These are phyloP conservation scores for Crocallis elinguaria DNA, from an alignment of 2,888 invertebrate genomes.

Conservation along the genomic window DNA sequence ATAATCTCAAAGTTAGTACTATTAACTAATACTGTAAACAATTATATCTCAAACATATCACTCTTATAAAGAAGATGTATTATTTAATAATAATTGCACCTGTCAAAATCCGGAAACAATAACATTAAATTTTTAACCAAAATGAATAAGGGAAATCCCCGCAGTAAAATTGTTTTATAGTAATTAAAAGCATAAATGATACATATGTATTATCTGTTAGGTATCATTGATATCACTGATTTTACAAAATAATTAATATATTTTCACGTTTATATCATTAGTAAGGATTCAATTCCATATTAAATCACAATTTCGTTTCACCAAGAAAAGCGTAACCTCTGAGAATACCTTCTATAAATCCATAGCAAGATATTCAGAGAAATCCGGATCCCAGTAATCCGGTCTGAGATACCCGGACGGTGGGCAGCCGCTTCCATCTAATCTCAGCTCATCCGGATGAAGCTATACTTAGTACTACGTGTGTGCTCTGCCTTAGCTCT, in stretches of 20 bases:
- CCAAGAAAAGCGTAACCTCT: slow-evolving; percentile 6
- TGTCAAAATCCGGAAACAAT: no score
- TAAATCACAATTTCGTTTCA: not conserved
- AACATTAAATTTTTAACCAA: no score
- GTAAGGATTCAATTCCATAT: not conserved
- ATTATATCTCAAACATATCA: no score
- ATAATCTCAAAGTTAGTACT: no score
- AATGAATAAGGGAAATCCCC: no score
- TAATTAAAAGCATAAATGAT: no score
- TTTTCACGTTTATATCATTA: not conserved
- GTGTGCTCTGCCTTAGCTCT: slow-evolving; percentile 51
- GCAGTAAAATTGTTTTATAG: no score
- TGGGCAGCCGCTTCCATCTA: slow-evolving; percentile 78
- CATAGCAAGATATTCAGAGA: slow-evolving; percentile 75
- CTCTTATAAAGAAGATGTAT: no score
- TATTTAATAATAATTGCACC: no score
- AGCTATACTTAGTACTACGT: slow-evolving; percentile 60
- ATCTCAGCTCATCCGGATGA: slow-evolving; percentile 79
- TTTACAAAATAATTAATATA: not conserved
- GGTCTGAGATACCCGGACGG: slow-evolving; percentile 75
- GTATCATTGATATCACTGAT: no score
- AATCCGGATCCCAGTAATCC: slow-evolving; percentile 81
- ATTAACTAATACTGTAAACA: no score
- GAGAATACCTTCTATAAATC: slow-evolving; percentile 44
- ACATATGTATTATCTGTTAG: no score